Evolutionary conservation across 2,888 invertebrate species (phyloP).

Genomic region (Pandemis cinnamomeana): DNA sequence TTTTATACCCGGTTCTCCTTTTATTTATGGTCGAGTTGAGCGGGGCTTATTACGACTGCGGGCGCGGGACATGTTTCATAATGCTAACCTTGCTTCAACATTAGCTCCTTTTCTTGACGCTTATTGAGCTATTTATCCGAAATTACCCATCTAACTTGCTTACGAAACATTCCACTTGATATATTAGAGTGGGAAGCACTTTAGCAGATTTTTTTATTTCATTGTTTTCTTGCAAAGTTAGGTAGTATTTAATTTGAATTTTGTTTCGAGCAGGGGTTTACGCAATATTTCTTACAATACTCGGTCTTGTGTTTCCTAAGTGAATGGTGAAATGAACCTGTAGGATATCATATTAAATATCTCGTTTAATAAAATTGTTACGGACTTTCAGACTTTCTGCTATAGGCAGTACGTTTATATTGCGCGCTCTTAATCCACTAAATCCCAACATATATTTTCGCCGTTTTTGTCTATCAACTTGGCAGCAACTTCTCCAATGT

Average conservation of each 20-base stretch:
- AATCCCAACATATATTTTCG: slow-evolving; percentile 69
- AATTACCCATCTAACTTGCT: slow-evolving; percentile 51
- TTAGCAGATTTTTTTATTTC: slow-evolving; percentile 22
- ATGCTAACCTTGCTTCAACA: slow-evolving; percentile 65
- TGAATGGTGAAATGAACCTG: not conserved
- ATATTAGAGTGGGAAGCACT: slow-evolving; percentile 18
- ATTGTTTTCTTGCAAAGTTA: not conserved
- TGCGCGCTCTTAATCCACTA: slow-evolving; percentile 56
- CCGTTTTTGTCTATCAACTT: slow-evolving; percentile 75
- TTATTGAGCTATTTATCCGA: slow-evolving; percentile 68
- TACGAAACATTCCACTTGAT: slow-evolving; percentile 30
- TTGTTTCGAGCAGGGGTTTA: not conserved
- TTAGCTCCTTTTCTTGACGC: slow-evolving; percentile 61
- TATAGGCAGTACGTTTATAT: slow-evolving; percentile 28
- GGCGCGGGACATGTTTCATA: slow-evolving; percentile 70
- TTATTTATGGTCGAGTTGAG: slow-evolving; percentile 80
- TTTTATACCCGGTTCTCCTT: slow-evolving; percentile 70
- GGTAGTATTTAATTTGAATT: not conserved
- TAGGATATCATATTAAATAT: not conserved
- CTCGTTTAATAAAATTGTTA: slow-evolving; percentile 6
- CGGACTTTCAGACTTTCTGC: not conserved
- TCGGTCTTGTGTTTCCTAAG: not conserved
- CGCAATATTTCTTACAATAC: not conserved
- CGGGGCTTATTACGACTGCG: slow-evolving; percentile 75
- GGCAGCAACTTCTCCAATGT: slow-evolving; percentile 76